Base-by-base conservation (phyloP, 2,888 invertebrate genomes). In the Chelonus formosanus region DNA sequence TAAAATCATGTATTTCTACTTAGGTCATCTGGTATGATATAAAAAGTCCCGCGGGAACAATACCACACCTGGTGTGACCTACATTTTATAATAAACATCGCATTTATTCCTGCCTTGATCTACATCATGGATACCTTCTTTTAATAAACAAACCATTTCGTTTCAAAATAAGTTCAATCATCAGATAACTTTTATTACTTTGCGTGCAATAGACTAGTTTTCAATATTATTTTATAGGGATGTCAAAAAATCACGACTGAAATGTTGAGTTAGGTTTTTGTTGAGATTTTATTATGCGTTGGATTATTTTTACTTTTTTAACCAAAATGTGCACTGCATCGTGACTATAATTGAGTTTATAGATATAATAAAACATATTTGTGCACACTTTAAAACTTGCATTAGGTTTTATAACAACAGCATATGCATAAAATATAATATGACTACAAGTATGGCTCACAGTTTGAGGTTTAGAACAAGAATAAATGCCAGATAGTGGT, bases 351-450 rank as follows among this genome's bases (percentile, higher is more conserved):
- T 48, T 31, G 31, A 48, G 48, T 48, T 48, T 48, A n/a, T 48
- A 31, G 48, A 48, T 20, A 48, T 48, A 48, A 48, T 48, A 48
- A 48, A 48, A 48, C 31, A 48, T 48, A 20, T 48, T 48, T 48
- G 20, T 48, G 31, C 10, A 6, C 6, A 48, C 48, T 48, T 31
- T 5, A 48, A 10, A 48, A 48, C 10, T 31, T 48, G 48, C 10
- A 20, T 3, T 31, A 10, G 3, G 31, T 48, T 48, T 48, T 31
- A 20, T 20, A 20, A 48, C 31, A 48, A 31, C 31, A 5, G 5
- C 31, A 48, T 31, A n/a, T 31, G n/a, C 8, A 3, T 20, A 0
- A 20, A 6, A 48, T 48, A 48, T 31, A 48, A 20, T 2, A 20
- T 20, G 2, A 20, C 20, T 20, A 20, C 20, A 20, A 1, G 20